These are phyloP conservation scores for Microcebus tavaratra DNA, from an alignment of 2,113 vertebrate species.

Conservation along the genomic window DNA sequence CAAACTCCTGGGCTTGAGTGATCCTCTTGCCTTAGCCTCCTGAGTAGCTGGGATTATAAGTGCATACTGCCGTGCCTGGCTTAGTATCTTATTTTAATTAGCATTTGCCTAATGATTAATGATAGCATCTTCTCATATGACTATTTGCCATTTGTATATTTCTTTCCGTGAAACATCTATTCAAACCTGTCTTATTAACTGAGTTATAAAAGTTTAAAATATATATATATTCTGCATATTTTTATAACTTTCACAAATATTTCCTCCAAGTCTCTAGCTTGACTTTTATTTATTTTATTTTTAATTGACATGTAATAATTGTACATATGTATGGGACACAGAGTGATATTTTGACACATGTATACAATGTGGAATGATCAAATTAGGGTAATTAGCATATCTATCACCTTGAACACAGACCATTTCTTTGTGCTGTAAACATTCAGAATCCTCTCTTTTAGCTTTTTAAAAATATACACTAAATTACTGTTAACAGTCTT, in stretches of 20 bases:
- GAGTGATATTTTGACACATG: neutral
- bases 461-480: neutral
- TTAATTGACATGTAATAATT: neutral
- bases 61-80: neutral
- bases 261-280: neutral
- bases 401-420: neutral
- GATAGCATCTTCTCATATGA: neutral
- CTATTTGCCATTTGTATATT: neutral
- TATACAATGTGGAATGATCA: neutral
- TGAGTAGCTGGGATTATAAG: neutral
- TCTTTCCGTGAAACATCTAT: neutral
- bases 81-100: neutral
- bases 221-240: neutral
- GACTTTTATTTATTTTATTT: neutral
- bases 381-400: neutral
- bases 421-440: neutral
- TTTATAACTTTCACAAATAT: neutral
- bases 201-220: neutral
- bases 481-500: neutral
- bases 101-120: neutral
- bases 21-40: neutral
- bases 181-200: neutral
- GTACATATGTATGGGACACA: neutral
- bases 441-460: neutral
- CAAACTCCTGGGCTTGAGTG: neutral